Base-by-base conservation (phyloP, 1,140 invertebrate species). In the Drosophila ficusphila region DNA sequence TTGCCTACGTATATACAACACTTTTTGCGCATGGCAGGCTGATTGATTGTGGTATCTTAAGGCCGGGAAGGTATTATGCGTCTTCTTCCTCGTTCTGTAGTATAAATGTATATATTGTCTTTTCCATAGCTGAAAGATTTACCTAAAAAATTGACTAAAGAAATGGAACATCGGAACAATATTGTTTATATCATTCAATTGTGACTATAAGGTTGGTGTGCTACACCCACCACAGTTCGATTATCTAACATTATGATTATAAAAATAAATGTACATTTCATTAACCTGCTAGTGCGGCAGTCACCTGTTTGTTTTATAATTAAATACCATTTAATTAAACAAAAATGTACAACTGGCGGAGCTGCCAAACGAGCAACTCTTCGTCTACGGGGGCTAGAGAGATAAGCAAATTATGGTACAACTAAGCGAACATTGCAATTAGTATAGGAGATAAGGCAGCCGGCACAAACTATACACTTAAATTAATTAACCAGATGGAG, bases 401-500 rank as follows among this genome's bases (percentile, higher is more conserved):
- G 34, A 58, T 31, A 41, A 23, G 23, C 8, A 53, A 41, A 73
- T 49, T 73, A 74, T 74, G 18, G 14, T 74, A 74, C 29, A 74
- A 54, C 29, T 29, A 44, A 44, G 46, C 36, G 9, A 65, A 47
- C 27, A 53, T 57, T 69, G 44, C 46, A 69, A 29, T 64, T 47
- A 42, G 60, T 58, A 23, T 54, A 47, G 11, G 75, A 74, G 75
- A 83, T 83, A 83, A 83, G 79, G 79, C 79, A 76, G 57, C 56
- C 42, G 71, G 57, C 48, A 68, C 58, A 74, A 57, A 72, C 61
- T 69, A 76, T 76, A 73, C 72, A 76, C 81, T 86, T 85, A 85
- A 88, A 76, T 46, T 86, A 85, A 86, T 77, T 64, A 86, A 53
- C 39, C 39, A 41, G 29, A 61, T 34, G 14, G 27, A 11, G 23